Percentiles rank a stretch among this genome's conserved stretches.
Evolutionary conservation across 2,888 invertebrate species (phyloP).

Genomic region (Crepidodera aurea): DNA sequence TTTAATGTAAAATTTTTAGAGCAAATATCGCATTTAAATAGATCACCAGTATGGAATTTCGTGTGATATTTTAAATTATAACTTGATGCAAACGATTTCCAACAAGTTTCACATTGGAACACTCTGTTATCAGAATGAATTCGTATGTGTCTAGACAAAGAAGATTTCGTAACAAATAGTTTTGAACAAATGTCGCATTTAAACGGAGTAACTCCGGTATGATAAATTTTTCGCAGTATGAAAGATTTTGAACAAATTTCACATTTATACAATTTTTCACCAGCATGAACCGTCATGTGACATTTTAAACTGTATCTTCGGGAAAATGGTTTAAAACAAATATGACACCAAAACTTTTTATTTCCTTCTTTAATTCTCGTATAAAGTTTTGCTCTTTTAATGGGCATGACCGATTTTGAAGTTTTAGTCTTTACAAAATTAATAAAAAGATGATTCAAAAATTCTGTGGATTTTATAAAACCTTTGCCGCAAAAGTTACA

Average conservation of each 20-base stretch:
- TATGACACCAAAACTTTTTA: too few species aligned
- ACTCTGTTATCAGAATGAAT: not conserved
- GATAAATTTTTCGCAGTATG: not conserved
- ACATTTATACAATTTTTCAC: not conserved
- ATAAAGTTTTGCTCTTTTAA: too few species aligned
- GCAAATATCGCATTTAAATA: not conserved
- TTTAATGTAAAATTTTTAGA: not conserved
- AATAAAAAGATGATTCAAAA: too few species aligned
- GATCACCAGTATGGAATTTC: not conserved
- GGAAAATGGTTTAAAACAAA: too few species aligned
- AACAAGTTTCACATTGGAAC: not conserved
- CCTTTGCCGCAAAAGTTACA: too few species aligned
- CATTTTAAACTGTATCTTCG: not conserved
- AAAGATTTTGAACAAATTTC: not conserved
- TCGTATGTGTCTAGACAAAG: not conserved
- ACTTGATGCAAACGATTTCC: not conserved
- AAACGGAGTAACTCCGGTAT: not conserved
- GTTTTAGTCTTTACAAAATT: too few species aligned
- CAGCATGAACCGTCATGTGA: not conserved
- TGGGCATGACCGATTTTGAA: too few species aligned
- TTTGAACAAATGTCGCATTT: slow-evolving; percentile 1
- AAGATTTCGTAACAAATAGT: not conserved
- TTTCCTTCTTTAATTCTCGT: too few species aligned
- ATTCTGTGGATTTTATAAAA: too few species aligned
- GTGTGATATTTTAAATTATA: not conserved